Evolutionary conservation across 2,888 invertebrate species (phyloP).

Genomic region (Latrodectus elegans): DNA sequence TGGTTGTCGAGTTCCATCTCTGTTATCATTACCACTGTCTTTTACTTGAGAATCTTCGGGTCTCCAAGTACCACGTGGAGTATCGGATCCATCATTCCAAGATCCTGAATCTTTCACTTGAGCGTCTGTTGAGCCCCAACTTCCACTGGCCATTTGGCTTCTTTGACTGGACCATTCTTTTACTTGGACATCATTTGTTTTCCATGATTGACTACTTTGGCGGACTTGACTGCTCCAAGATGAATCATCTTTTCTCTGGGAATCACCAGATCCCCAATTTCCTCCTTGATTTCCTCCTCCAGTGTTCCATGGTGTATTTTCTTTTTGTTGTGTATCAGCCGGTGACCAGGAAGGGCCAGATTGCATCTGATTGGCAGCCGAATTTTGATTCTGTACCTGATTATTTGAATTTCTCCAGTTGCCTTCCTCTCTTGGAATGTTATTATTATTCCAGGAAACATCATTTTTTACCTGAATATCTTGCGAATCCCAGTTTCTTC

Average conservation of each 20-base stretch:
- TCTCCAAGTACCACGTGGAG: constrained; percentile 15
- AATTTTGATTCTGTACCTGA: neutral
- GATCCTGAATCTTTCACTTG: constrained; percentile 28
- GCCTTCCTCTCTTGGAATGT: neutral
- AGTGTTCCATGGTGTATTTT: neutral
- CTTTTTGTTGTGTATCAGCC: neutral
- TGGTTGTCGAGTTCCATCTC: too few species aligned
- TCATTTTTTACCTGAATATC: constrained; percentile 22
- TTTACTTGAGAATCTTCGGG: constrained; percentile 28
- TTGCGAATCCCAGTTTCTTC: constrained; percentile 18
- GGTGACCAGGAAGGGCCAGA: neutral
- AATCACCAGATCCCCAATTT: constrained; percentile 10
- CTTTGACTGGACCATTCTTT: constrained; percentile 27
- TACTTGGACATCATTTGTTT: constrained; percentile 13
- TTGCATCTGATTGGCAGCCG: neutral
- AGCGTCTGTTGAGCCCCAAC: constrained; percentile 22
- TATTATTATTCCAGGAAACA: constrained; percentile 4
- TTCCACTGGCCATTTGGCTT: constrained; percentile 3
- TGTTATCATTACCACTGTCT: constrained; percentile 5
- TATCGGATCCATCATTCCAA: constrained; percentile 20
- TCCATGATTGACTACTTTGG: neutral
- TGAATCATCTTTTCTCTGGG: neutral
- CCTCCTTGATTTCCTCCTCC: neutral
- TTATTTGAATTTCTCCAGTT: neutral
- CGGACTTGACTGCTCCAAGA: constrained; percentile 12